phyloP scores from a whole-genome alignment of 2,113 vertebrate genomes.

The Petaurus breviceps region DNA sequence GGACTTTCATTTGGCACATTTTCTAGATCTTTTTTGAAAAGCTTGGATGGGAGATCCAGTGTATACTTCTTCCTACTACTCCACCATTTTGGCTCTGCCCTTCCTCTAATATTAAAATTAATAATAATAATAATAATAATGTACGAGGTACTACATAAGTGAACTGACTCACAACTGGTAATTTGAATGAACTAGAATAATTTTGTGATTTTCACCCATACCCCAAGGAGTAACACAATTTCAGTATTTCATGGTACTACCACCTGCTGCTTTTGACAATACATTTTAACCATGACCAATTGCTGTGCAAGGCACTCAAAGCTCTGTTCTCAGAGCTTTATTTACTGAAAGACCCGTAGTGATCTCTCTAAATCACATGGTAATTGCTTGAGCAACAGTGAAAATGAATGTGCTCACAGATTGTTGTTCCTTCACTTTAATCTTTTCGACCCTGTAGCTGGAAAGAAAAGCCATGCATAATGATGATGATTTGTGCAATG shows the following conservation, averaged over 20 bases:
- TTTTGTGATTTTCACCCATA: slow-evolving; percentile 20
- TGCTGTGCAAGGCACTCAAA: background rate
- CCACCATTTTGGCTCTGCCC: background rate
- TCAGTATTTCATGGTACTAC: background rate
- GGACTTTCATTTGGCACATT: background rate
- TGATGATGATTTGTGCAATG: slow-evolving; percentile 19
- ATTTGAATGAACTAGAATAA: background rate
- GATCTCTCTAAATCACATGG: slow-evolving; percentile 53
- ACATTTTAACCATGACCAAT: slow-evolving; percentile 36
- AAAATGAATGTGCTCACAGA: slow-evolving; percentile 59
- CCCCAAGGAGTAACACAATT: background rate
- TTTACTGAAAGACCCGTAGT: background rate
- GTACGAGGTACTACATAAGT: background rate
- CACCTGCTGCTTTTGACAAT: slow-evolving; percentile 58
- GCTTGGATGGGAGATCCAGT: background rate
- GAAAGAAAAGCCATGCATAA: slow-evolving; percentile 6
- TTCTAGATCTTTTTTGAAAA: background rate
- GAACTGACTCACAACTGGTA: slow-evolving; percentile 9
- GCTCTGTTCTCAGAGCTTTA: slow-evolving; percentile 7
- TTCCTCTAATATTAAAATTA: background rate
- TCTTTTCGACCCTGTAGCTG: slow-evolving; percentile 54
- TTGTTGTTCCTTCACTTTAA: slow-evolving; percentile 15
- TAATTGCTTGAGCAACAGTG: slow-evolving; percentile 22
- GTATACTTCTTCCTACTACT: background rate
- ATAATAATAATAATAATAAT: background rate